phyloP scores from a whole-genome alignment of 1,140 invertebrate species.

The Mizuhopecten yessoensis region DNA sequence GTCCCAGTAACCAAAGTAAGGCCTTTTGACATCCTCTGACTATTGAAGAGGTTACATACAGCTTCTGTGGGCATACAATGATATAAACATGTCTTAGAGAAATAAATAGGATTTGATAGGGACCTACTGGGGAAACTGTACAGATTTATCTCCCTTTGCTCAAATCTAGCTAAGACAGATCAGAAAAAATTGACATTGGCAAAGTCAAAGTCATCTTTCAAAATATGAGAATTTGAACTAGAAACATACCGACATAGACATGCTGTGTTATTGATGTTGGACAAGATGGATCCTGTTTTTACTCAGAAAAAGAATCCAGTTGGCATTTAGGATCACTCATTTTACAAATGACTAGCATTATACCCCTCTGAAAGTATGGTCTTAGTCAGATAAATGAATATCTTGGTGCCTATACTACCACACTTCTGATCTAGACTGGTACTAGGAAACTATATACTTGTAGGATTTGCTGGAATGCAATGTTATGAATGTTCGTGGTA shows the following conservation, averaged over 20 bases:
- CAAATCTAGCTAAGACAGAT: not conserved
- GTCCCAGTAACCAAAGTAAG: not conserved
- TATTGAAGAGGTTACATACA: not conserved
- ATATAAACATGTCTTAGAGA: not conserved
- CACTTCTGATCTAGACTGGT: too few species aligned
- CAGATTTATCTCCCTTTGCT: conserved; percentile 9
- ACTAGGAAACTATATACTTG: too few species aligned
- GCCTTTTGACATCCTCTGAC: not conserved
- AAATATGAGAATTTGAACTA: not conserved
- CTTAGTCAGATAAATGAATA: not conserved
- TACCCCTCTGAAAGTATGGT: not conserved
- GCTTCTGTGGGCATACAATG: not conserved
- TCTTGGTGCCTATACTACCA: too few species aligned
- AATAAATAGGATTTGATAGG: not conserved
- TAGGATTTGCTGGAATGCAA: too few species aligned
- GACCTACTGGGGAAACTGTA: not conserved
- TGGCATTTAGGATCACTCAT: not conserved
- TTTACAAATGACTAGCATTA: not conserved
- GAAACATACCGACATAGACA: not conserved
- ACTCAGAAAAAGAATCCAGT: not conserved
- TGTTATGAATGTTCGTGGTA: not conserved
- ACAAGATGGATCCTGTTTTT: not conserved
- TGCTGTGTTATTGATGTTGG: not conserved
- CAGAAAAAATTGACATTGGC: too few species aligned
- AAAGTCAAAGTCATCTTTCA: not conserved